A percentile compares a stretch with the other conserved stretches of the same genome.
Evolutionary conservation across 2,113 vertebrate species (phyloP).

Genomic region (Petaurus breviceps): DNA sequence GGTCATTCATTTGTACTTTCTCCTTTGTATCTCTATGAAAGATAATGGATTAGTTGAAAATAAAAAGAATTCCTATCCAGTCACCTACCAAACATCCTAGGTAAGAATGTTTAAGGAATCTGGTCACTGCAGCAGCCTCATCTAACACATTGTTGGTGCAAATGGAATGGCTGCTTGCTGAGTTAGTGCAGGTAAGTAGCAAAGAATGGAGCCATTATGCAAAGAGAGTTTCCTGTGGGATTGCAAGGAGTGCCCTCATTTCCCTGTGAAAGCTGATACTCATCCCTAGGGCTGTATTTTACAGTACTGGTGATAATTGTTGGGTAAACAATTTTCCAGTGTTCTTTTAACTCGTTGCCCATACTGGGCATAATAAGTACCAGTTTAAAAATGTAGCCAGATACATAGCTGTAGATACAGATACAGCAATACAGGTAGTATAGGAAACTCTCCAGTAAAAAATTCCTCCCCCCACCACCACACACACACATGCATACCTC

Average conservation of each 20-base stretch:
- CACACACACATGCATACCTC: accelerated
- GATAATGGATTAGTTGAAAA: conserved; percentile 54
- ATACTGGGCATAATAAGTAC: background rate
- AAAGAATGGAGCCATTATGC: conserved; percentile 21
- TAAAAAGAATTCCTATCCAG: conserved; percentile 45
- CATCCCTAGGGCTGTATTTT: conserved; percentile 54
- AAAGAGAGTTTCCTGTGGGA: conserved; percentile 38
- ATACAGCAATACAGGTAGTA: background rate
- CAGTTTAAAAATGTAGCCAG: background rate
- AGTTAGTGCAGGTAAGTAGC: conserved; percentile 60
- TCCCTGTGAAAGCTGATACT: conserved; percentile 54
- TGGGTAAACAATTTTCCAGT: conserved; percentile 38
- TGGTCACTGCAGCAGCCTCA: conserved; percentile 16
- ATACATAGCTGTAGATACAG: background rate
- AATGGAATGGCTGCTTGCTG: conserved; percentile 29
- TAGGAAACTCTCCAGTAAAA: background rate
- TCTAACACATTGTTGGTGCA: conserved; percentile 30
- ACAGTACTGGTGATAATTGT: conserved; percentile 28
- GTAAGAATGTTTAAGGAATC: conserved; percentile 61
- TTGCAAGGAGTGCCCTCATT: conserved; percentile 58
- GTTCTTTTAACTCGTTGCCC: conserved; percentile 37
- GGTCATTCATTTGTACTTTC: conserved; percentile 52
- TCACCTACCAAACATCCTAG: too few relatives aligned
- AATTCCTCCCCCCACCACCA: background rate
- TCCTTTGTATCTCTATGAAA: conserved; percentile 48